These are phyloP conservation scores for Polyommatus iphigenia DNA, from an alignment of 2,888 invertebrate species.

Conservation along the genomic window DNA sequence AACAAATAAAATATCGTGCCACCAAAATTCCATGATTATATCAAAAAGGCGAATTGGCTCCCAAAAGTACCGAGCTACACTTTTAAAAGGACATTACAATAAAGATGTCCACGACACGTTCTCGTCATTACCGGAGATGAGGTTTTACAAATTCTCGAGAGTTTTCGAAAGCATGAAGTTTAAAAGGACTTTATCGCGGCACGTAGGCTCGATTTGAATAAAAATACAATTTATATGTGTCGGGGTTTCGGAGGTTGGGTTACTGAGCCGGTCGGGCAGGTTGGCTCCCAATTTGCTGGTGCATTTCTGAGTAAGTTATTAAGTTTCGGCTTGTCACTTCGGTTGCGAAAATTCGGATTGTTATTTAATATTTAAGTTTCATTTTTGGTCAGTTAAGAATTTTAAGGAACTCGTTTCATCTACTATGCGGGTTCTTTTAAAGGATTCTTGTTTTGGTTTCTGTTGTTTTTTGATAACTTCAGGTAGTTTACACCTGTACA, in stretches of 20 bases:
- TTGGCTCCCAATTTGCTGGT: conserved; percentile 76
- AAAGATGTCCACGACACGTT: conserved; percentile 17
- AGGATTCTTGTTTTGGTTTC: background rate
- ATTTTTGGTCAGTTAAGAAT: background rate
- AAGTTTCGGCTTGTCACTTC: conserved; percentile 78
- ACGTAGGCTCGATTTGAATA: conserved; percentile 78
- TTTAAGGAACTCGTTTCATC: background rate
- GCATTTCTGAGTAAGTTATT: conserved; percentile 80
- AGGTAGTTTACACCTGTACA: background rate
- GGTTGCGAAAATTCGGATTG: conserved; percentile 61
- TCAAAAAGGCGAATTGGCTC: conserved; percentile 7
- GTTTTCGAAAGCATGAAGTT: conserved; percentile 47
- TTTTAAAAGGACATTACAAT: conserved; percentile 13
- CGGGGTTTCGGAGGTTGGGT: conserved; percentile 71
- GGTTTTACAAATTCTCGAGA: conserved; percentile 29
- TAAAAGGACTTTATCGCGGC: conserved; percentile 72
- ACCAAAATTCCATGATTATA: conserved; percentile 4
- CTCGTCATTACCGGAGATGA: conserved; percentile 26
- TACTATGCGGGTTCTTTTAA: background rate
- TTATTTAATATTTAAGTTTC: conserved; percentile 35
- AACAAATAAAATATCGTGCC: background rate
- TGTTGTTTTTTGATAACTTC: background rate
- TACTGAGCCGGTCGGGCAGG: conserved; percentile 71
- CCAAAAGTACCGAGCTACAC: conserved; percentile 16
- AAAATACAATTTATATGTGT: conserved; percentile 80